phyloP scores from a whole-genome alignment of 2,113 vertebrate species.

The Todiramphus saurophagus region DNA sequence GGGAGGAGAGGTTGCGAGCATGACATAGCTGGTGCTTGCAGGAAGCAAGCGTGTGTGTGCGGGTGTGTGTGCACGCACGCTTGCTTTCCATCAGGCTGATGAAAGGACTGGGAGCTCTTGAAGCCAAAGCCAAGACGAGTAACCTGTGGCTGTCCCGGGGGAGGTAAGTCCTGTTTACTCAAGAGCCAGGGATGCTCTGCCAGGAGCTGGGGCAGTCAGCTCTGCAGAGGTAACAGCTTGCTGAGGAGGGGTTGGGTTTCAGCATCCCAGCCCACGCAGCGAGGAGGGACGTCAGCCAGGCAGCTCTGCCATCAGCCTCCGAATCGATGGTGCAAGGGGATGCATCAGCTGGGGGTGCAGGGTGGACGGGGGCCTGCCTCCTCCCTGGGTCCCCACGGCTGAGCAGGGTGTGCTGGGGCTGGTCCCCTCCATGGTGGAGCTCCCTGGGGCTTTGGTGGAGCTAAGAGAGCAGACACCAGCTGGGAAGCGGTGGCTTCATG shows the following conservation, averaged over 20 bases:
- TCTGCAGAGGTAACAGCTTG: background rate
- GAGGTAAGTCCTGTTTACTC: background rate
- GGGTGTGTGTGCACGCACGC: background rate
- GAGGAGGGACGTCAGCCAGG: background rate
- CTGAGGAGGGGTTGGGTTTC: background rate
- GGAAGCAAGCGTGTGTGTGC: rapidly evolving
- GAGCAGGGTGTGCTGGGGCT: background rate
- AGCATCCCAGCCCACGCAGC: background rate
- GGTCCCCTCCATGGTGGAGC: rapidly evolving
- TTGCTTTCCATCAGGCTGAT: background rate
- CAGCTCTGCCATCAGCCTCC: background rate
- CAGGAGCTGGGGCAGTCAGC: background rate
- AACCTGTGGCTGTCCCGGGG: background rate
- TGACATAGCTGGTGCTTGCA: background rate
- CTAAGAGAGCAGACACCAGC: background rate
- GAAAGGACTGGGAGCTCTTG: background rate
- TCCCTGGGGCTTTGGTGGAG: background rate
- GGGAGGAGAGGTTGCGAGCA: background rate
- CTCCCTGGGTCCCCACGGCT: rapidly evolving
- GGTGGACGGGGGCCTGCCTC: background rate
- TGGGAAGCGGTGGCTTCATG: background rate
- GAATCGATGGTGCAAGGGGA: rapidly evolving
- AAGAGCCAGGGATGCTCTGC: background rate
- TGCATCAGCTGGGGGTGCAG: background rate
- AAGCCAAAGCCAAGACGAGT: background rate